Conservation (phyloP, 2,113 vertebrate species). For the Carlito syrichta region DNA sequence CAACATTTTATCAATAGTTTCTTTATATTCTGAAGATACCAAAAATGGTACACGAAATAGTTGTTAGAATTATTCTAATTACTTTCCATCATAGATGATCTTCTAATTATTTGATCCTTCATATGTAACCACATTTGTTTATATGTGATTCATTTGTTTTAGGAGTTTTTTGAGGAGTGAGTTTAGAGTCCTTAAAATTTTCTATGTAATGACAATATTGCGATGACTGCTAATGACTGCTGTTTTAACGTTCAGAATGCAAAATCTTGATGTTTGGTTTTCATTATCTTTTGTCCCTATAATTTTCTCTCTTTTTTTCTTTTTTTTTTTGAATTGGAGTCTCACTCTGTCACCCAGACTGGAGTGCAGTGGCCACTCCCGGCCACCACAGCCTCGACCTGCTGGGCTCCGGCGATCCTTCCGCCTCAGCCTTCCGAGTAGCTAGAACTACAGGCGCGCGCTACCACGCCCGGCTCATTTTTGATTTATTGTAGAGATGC, state of each 20-base stretch:
- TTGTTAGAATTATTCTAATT: not conserved
- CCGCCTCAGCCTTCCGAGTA: too few relatives aligned
- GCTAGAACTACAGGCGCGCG: too few relatives aligned
- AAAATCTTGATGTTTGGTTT: not conserved
- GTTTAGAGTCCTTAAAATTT: not conserved
- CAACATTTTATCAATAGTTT: not conserved
- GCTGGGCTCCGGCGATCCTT: too few relatives aligned
- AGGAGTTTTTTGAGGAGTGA: not conserved
- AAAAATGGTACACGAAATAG: not conserved
- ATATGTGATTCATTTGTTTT: not conserved
- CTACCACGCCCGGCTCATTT: too few relatives aligned
- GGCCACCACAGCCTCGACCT: too few relatives aligned
- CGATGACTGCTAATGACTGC: not conserved
- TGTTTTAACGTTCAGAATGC: not conserved
- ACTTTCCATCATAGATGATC: not conserved
- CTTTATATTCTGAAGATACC: not conserved
- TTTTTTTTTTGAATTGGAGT: too few relatives aligned
- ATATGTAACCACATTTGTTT: not conserved
- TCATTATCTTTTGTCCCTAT: not conserved
- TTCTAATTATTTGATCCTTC: not conserved
- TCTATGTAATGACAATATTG: not conserved
- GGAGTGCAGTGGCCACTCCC: too few relatives aligned
- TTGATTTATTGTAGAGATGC: too few relatives aligned
- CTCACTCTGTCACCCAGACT: too few relatives aligned
- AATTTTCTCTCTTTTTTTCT: too few relatives aligned